Evolutionary conservation across 2,888 invertebrate genomes (phyloP).

Genomic region (Mesorhabditis spiculigera): DNA sequence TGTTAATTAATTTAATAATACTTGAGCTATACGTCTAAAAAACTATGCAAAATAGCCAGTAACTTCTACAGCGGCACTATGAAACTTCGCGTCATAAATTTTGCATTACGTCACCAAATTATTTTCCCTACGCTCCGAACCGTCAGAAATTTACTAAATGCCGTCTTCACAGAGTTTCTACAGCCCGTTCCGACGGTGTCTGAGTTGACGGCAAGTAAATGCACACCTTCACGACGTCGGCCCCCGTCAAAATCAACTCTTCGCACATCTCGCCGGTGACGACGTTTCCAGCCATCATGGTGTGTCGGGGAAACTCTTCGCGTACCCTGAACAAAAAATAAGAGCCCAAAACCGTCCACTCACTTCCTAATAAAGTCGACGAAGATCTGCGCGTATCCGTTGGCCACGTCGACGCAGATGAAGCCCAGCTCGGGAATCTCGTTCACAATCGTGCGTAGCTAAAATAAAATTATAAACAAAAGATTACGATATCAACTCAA

Average conservation of each 20-base stretch:
- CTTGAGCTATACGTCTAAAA: neutral
- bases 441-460: constrained; percentile 64
- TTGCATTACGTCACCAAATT: neutral
- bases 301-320: constrained; percentile 75
- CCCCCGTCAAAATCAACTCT: constrained; percentile 85
- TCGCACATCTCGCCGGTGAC: constrained; percentile 95
- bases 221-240: constrained; percentile 78
- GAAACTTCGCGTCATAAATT: too few species aligned
- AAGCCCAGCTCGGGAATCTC: constrained; percentile 72
- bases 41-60: too few species aligned
- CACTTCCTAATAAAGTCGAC: constrained; percentile 76
- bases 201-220: neutral
- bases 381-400: constrained; percentile 88
- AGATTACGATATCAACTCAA: too few species aligned
- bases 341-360: neutral
- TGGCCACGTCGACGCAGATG: constrained; percentile 86
- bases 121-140: neutral
- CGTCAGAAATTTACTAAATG: neutral
- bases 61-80: too few species aligned
- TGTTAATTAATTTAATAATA: neutral
- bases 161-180: neutral
- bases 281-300: constrained; percentile 89
- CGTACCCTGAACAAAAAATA: constrained; percentile 21
- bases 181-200: neutral
- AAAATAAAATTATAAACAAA: constrained; percentile 32